Conservation (phyloP, 2,888 invertebrate species). For the Lasioglossum lativentre region DNA sequence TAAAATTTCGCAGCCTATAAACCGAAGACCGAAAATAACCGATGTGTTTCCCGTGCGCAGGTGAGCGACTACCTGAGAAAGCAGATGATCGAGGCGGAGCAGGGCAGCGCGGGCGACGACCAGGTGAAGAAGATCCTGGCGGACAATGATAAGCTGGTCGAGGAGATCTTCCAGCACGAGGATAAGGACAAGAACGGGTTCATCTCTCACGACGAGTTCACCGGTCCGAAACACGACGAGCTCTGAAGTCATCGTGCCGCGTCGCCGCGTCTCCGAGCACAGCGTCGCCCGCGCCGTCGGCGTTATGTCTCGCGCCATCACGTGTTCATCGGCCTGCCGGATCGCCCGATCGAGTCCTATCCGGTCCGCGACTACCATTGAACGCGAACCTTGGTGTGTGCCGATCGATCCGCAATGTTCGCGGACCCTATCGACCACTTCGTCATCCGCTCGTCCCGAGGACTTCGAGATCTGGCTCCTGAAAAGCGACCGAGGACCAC, state of each 20-base stretch:
- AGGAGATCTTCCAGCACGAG: constrained; percentile 98
- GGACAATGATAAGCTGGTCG: constrained; percentile 96
- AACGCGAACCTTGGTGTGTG: constrained; percentile 11
- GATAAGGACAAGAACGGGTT: constrained; percentile 98
- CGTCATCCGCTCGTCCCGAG: neutral
- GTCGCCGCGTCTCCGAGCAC: constrained; percentile 66
- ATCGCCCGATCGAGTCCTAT: constrained; percentile 55
- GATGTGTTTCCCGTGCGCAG: constrained; percentile 85
- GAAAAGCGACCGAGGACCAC: constrained; percentile 4
- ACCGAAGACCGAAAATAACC: neutral
- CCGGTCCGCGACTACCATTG: constrained; percentile 39
- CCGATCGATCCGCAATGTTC: constrained; percentile 15
- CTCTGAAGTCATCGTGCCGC: constrained; percentile 87
- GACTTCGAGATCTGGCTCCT: neutral
- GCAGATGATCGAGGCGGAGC: constrained; percentile 94
- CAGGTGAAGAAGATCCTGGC: constrained; percentile 93
- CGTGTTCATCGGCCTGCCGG: constrained; percentile 68
- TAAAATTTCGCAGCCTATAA: no score
- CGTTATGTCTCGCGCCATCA: constrained; percentile 65
- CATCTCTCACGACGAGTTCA: constrained; percentile 98
- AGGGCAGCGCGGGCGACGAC: constrained; percentile 87
- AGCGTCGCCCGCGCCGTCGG: constrained; percentile 48
- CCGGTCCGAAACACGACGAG: constrained; percentile 98
- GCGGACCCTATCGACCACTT: constrained; percentile 14
- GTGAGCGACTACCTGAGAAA: constrained; percentile 96